Evolutionary conservation across 2,888 invertebrate species (phyloP).

Genomic region (Folsomia candida): DNA sequence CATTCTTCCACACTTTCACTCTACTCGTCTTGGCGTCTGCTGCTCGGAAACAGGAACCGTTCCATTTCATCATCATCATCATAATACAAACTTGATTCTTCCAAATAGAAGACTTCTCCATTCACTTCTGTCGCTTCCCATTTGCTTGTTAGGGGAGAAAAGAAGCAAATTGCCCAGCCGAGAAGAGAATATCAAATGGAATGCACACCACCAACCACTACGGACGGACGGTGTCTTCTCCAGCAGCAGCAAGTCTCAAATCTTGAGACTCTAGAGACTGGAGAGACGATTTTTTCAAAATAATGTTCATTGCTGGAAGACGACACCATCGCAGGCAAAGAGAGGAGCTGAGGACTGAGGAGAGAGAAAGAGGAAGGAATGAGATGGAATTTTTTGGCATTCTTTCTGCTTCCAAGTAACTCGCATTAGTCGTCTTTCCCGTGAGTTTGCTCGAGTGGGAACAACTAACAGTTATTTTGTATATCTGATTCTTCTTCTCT

Average conservation of each 20-base stretch:
- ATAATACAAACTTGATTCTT: slow-evolving; percentile 16
- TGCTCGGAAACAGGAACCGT: neutral
- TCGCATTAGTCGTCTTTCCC: neutral
- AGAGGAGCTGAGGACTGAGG: too few species aligned
- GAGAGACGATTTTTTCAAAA: slow-evolving; percentile 15
- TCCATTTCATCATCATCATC: slow-evolving; percentile 10
- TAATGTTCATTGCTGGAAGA: neutral
- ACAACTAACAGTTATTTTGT: slow-evolving; percentile 7
- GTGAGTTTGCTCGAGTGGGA: neutral
- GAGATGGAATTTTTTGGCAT: slow-evolving; percentile 17
- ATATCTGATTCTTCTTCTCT: slow-evolving; percentile 9
- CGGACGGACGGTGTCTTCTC: neutral
- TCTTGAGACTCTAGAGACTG: slow-evolving; percentile 22
- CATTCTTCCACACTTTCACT: neutral
- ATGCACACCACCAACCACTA: slow-evolving; percentile 13
- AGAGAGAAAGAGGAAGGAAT: neutral
- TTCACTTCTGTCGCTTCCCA: slow-evolving; percentile 10
- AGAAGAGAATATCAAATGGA: slow-evolving; percentile 36
- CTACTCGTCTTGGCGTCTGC: neutral
- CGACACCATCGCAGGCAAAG: too few species aligned
- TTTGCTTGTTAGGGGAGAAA: slow-evolving; percentile 10
- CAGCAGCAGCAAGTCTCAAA: neutral
- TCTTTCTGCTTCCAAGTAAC: slow-evolving; percentile 1
- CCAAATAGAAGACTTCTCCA: slow-evolving; percentile 16
- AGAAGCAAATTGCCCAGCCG: slow-evolving; percentile 33